Base-by-base conservation (phyloP, 2,797 vertebrate species). In the Bradypodion pumilum region DNA sequence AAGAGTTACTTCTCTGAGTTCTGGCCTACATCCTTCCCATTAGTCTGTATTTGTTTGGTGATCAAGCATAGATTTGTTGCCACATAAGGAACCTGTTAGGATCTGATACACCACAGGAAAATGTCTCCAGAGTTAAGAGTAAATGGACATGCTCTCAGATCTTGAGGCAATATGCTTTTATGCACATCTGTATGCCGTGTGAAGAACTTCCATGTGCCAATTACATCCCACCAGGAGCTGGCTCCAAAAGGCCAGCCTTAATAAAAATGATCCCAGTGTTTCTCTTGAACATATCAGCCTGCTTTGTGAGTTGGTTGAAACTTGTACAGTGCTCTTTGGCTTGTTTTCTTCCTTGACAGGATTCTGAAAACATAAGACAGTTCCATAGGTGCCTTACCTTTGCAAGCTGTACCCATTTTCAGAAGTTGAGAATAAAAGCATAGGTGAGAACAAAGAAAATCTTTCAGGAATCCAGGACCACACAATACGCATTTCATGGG, bases 391-490 rank as follows among this genome's bases (percentile, higher is more conserved):
- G 21, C 15, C 94, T 94, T 94, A 98, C 97, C 95, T 96, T 75
- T 95, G 90, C 46, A 98, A 95, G 89, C 95, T 96, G 92, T 95
- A 95, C 59, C 93, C 96, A 0, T 98, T 94, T 89, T 96, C 90
- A 5, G 91, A 88, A 23, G 94, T 96, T 82, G 94, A 96, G 91
- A 97, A 98, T 86, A 98, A 93, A 78, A 93, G 94, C 60, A 96
- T 81, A 0, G 97, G 97, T 40, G 95, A 95, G 89, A 97, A 97
- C 62, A 98, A 96, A 62, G 97, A 96, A 89, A 97, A 97, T 44
- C 97, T 96, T 82, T 98, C 97, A 0, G 97, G 97, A 83, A 98
- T 97, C 97, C 97, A 98, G 86, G 97, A 97, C 97, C 97, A 98
- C 76, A 98, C 40, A 0, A 97, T 92, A 86, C 96, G 95, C 97